These are phyloP conservation scores for Hemitrygon akajei DNA, from an alignment of 2,797 vertebrate species.

Conservation along the genomic window DNA sequence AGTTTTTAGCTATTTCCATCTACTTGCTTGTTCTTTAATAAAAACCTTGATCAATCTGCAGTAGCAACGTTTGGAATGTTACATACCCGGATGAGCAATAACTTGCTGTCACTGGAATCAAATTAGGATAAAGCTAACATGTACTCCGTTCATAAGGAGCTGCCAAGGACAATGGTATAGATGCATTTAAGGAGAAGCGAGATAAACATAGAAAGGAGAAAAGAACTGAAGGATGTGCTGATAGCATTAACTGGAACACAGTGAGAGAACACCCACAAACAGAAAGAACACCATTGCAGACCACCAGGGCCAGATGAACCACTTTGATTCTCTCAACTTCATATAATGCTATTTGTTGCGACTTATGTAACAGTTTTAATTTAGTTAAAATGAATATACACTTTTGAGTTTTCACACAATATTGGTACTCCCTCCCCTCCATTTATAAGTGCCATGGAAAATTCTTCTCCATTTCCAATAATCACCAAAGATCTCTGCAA, in stretches of 20 bases:
- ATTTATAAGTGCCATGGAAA: too few species aligned
- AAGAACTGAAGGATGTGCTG: background rate
- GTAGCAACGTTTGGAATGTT: background rate
- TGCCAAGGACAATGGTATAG: background rate
- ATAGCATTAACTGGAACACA: background rate
- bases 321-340: background rate
- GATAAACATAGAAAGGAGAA: background rate
- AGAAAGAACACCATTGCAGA: background rate
- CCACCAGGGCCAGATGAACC: background rate
- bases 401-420: background rate
- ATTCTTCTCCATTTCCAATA: background rate
- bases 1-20: background rate
- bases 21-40: conserved; percentile 4
- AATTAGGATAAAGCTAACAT: background rate
- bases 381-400: too few species aligned
- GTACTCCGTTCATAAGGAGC: background rate
- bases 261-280: background rate
- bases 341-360: background rate
- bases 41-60: background rate
- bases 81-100: background rate
- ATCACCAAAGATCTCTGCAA: background rate
- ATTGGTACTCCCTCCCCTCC: too few species aligned
- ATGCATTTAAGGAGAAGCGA: background rate
- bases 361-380: background rate
- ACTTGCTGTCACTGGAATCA: background rate